Conservation (phyloP, 2,797 vertebrate species). For the Ambastaia sidthimunki region DNA sequence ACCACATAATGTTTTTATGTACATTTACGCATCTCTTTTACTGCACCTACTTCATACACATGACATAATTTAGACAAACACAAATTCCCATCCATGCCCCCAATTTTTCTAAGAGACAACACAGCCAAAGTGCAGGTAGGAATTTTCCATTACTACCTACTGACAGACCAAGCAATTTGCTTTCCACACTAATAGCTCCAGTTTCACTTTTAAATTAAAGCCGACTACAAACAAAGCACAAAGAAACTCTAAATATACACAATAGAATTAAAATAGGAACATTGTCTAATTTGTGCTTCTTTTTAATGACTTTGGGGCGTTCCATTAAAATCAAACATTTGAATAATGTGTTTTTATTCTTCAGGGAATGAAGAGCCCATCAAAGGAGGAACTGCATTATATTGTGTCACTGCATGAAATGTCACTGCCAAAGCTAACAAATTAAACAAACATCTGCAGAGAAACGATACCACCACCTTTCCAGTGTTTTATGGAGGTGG, state of each 20-base stretch:
- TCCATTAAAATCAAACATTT: conserved; percentile 36
- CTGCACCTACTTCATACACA: background rate
- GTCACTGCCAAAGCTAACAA: conserved; percentile 28
- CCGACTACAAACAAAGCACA: conserved; percentile 30
- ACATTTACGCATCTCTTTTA: conserved; percentile 3
- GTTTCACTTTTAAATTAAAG: conserved; percentile 42
- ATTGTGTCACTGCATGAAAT: conserved; percentile 11
- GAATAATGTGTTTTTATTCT: conserved; percentile 36
- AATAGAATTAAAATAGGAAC: conserved; percentile 34
- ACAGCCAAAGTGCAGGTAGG: conserved; percentile 16
- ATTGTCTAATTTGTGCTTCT: conserved; percentile 29
- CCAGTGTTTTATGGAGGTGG: background rate
- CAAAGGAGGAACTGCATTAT: conserved; percentile 18
- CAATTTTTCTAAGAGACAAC: conserved; percentile 32
- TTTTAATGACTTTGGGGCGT: conserved; percentile 36
- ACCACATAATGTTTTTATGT: background rate
- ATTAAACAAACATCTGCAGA: conserved; percentile 31
- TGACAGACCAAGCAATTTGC: conserved; percentile 41
- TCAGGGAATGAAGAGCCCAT: background rate
- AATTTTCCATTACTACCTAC: conserved; percentile 33
- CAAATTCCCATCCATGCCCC: conserved; percentile 36
- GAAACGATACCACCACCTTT: conserved; percentile 18
- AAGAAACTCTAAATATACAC: conserved; percentile 37
- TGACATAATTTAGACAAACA: conserved; percentile 32
- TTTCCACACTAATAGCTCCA: conserved; percentile 36